Conservation (phyloP, 2,797 vertebrate species). For the Sebastes steindachneri region DNA sequence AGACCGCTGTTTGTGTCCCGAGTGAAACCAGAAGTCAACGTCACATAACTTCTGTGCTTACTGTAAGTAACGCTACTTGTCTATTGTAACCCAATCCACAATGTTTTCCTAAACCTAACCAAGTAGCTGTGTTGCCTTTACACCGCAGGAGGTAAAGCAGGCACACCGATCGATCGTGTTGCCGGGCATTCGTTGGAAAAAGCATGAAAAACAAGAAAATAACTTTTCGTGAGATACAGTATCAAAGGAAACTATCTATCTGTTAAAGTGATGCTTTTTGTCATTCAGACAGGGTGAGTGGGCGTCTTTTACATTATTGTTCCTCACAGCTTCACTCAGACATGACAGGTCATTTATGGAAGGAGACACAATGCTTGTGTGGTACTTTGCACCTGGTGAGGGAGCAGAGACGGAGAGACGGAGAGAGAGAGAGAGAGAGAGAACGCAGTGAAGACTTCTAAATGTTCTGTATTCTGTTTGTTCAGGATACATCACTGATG, state of each 20-base stretch:
- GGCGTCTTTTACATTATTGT: neutral
- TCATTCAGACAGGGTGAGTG: neutral
- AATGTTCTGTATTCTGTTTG: neutral
- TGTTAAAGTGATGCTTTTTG: neutral
- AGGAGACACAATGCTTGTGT: neutral
- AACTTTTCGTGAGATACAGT: neutral
- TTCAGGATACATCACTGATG: neutral
- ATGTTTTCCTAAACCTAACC: neutral
- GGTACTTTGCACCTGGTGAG: neutral
- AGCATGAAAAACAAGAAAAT: neutral
- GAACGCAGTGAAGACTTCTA: no score
- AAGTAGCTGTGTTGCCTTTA: neutral
- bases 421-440: neutral
- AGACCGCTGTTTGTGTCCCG: no score
- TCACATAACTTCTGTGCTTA: no score
- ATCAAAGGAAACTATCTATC: neutral
- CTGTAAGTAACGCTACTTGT: neutral
- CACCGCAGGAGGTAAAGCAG: neutral
- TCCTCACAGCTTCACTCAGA: neutral
- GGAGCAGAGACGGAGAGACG: neutral
- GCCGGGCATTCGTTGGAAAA: neutral
- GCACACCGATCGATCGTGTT: neutral
- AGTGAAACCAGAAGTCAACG: no score
- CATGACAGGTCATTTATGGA: neutral
- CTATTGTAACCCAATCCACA: neutral